Evolutionary conservation across 2,113 vertebrate species (phyloP).

Genomic region (Pachyramphus minor): DNA sequence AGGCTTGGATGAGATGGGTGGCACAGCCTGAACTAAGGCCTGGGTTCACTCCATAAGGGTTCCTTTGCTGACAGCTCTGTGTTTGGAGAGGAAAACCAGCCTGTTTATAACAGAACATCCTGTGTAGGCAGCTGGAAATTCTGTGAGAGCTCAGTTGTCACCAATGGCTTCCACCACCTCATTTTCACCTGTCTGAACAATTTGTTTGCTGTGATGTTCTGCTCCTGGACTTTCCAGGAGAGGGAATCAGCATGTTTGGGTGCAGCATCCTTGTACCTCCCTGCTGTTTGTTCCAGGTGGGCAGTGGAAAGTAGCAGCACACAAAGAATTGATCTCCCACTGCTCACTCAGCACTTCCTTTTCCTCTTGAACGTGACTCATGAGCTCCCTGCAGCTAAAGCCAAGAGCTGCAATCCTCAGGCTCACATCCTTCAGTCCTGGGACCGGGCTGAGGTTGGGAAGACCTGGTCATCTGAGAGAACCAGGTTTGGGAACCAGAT

Average conservation of each 20-base stretch:
- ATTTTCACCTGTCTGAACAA: background rate
- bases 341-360: background rate
- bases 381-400: background rate
- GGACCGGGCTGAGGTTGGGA: background rate
- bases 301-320: background rate
- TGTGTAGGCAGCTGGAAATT: slow-evolving; percentile 52
- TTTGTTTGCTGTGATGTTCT: background rate
- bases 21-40: background rate
- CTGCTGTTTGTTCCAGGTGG: background rate
- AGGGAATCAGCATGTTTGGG: background rate
- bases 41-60: background rate
- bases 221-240: background rate
- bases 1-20: background rate
- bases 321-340: background rate
- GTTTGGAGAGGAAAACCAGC: background rate
- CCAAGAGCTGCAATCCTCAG: background rate
- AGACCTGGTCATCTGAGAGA: background rate
- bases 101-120: background rate
- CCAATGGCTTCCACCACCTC: background rate
- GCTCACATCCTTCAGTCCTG: background rate
- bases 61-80: background rate
- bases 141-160: background rate
- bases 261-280: background rate
- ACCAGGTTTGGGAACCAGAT: background rate
- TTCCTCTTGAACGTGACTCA: background rate